A percentile compares a stretch with the other conserved stretches of the same genome.
These are phyloP conservation scores for Galagoides demidoff DNA, from an alignment of 2,797 vertebrate species.

Conservation along the genomic window DNA sequence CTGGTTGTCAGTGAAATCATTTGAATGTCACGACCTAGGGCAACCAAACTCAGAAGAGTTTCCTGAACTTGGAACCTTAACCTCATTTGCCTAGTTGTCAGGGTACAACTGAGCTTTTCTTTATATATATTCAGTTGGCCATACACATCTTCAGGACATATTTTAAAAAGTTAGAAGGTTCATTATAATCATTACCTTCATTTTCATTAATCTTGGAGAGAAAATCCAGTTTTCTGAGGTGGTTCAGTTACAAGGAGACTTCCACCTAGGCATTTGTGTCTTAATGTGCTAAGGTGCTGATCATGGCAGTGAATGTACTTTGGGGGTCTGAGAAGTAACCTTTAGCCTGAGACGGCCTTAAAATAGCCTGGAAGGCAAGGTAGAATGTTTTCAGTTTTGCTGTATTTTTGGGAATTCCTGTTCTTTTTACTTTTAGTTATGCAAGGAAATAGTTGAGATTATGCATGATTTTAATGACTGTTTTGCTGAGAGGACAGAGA, in stretches of 20 bases:
- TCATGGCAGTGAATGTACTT: slow-evolving; percentile 30
- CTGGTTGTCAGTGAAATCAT: background rate
- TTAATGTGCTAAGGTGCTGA: background rate
- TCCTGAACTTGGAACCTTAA: slow-evolving; percentile 52
- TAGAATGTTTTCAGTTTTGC: slow-evolving; percentile 47
- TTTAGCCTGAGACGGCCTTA: slow-evolving; percentile 15
- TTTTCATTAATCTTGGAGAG: slow-evolving; percentile 5
- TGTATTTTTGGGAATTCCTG: background rate
- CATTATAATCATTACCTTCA: background rate
- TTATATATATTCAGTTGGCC: background rate
- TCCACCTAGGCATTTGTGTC: background rate
- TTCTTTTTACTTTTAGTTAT: slow-evolving; percentile 33
- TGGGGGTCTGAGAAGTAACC: slow-evolving; percentile 41
- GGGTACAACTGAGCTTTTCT: background rate
- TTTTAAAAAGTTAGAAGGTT: slow-evolving; percentile 12
- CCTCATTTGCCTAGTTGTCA: background rate
- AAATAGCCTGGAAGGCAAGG: slow-evolving; percentile 44
- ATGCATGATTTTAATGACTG: slow-evolving; percentile 43
- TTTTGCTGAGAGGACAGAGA: background rate
- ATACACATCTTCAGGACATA: background rate
- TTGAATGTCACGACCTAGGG: background rate
- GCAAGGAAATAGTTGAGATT: slow-evolving; percentile 43
- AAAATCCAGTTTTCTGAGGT: slow-evolving; percentile 55
- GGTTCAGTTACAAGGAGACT: slow-evolving; percentile 35
- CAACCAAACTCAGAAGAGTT: slow-evolving; percentile 13